Evolutionary conservation across 2,113 vertebrate genomes (phyloP).

Genomic region (Colossoma macropomum): DNA sequence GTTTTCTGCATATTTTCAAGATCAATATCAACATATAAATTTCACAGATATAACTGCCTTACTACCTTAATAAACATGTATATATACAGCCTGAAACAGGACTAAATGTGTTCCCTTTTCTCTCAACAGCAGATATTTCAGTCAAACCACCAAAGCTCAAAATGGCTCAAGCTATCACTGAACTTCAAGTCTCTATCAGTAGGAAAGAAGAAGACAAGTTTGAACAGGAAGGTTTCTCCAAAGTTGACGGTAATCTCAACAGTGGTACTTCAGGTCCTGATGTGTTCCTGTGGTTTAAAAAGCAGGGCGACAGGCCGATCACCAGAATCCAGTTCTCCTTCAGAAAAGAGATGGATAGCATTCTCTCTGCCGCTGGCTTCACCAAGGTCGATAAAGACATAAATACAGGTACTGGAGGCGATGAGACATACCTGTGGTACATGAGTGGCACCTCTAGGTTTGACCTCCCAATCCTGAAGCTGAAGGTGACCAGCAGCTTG

Average conservation of each 20-base stretch:
- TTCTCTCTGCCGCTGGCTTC: neutral
- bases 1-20: too few relatives aligned
- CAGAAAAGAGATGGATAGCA: neutral
- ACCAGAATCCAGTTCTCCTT: constrained; percentile 1
- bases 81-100: too few relatives aligned
- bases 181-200: neutral
- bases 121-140: neutral
- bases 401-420: neutral
- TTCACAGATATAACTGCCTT: too few relatives aligned
- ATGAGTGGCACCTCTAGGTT: neutral
- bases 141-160: neutral
- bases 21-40: too few relatives aligned
- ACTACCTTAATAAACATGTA: too few relatives aligned
- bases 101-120: neutral
- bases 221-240: neutral
- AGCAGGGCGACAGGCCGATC: neutral
- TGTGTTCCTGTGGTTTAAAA: neutral
- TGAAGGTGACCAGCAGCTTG: neutral
- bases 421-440: neutral
- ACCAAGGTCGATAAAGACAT: neutral
- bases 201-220: neutral
- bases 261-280: neutral
- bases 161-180: neutral
- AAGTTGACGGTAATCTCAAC: neutral
- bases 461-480: neutral